Evolutionary conservation across 2,797 vertebrate genomes (phyloP), one percentile per base, ranked within the genome.

Genomic region (Lacerta viridis): DNA sequence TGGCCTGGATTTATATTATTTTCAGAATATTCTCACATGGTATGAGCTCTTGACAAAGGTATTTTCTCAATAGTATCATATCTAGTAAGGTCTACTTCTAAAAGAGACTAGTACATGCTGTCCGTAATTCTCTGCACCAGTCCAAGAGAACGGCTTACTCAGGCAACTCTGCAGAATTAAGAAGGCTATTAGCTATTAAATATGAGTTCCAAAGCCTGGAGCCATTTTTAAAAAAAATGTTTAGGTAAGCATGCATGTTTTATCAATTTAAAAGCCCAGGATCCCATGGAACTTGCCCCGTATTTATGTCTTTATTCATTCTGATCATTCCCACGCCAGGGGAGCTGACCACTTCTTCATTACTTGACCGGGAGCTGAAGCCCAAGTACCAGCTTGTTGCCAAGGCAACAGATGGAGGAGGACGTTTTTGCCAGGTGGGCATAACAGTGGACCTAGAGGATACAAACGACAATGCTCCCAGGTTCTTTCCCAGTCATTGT

Each of bases 341-440:
- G 5, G 98, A 99, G 93, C 97, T 99, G 90, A 98, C 97, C 93
- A 98, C 98, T 0, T 91, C 98, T 83, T 96, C 95, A 5, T 93
- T 95, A 85, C 93, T 99, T 39, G 99, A 99, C 95, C 98, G 98
- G 0, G 99, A 99, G 92, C 95, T 74, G 92, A 97, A 97, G 86
- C 92, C 96, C 0, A 93, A 80, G 0, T 98, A 98, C 92, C 97
- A 97, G 90, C 95, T 99, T 33, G 97, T 98, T n/a, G 98, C 96
- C 83, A 99, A 99, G 94, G 99, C 98, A 0, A 98, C 98, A 0
- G 99, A 99, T 1, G 99, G 99, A 0, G 99, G 99, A 0, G 98
- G 99, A 3, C 98, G 97, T 0, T 99, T 98, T 0, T 99, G 99
- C 93, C 99, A 99, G 95, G 97, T 97, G 0, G 98, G 99, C 71